A percentile compares a stretch with the other conserved stretches of the same genome.
phyloP scores from a whole-genome alignment of 2,888 invertebrate genomes.

The Lepidocyrtoides sp. region DNA sequence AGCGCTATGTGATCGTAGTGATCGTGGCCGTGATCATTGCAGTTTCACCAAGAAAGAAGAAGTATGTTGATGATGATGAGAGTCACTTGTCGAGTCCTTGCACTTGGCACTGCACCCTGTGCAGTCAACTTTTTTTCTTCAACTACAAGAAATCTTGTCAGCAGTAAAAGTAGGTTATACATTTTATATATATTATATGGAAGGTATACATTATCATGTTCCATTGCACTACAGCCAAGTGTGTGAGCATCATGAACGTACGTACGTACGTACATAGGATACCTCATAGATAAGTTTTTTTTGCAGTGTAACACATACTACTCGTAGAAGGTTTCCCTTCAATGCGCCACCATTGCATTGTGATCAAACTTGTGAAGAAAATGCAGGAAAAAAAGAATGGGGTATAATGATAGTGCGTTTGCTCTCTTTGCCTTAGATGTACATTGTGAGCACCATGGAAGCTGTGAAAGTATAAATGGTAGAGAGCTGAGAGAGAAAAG shows the following conservation, averaged over 20 bases:
- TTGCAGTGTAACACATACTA: not conserved
- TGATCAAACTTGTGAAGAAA: constrained; percentile 42
- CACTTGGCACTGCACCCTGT: constrained; percentile 75
- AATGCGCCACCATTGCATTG: not conserved
- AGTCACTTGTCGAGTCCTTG: constrained; percentile 76
- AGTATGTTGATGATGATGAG: constrained; percentile 54
- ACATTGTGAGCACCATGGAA: constrained; percentile 13
- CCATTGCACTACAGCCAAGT: constrained; percentile 25
- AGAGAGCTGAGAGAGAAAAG: not conserved
- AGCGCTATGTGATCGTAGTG: constrained; percentile 1
- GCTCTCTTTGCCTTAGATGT: not conserved
- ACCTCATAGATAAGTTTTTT: constrained; percentile 30
- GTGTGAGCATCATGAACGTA: constrained; percentile 10
- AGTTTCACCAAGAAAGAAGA: constrained; percentile 5
- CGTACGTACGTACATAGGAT: not conserved
- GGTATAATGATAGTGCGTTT: constrained; percentile 42
- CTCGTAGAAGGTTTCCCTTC: not conserved
- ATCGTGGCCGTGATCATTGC: constrained; percentile 36
- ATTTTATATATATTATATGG: not conserved
- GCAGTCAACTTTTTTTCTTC: constrained; percentile 22
- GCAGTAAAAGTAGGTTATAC: not conserved
- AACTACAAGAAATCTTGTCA: constrained; percentile 31
- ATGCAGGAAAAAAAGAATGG: constrained; percentile 33
- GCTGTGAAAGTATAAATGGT: constrained; percentile 26
- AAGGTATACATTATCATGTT: constrained; percentile 20